Conservation (phyloP, 1,140 invertebrate species). For the Megathymus violae region DNA sequence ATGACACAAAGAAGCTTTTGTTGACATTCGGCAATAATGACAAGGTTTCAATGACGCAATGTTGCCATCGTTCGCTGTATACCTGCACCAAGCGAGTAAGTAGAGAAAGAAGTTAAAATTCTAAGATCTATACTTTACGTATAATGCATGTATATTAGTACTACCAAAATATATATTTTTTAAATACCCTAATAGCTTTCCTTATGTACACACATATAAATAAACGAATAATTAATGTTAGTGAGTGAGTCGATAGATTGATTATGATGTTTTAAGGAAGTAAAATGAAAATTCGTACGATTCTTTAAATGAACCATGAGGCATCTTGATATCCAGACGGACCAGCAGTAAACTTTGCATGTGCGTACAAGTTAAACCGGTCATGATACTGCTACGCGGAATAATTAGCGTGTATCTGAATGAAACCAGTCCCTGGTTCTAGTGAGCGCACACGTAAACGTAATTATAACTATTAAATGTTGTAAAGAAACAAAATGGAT, state of each 20-base stretch:
- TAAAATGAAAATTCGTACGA: no score
- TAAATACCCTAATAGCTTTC: no score
- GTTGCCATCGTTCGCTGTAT: conserved; percentile 31
- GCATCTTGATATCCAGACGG: no score
- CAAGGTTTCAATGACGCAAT: conserved; percentile 14
- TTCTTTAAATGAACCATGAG: no score
- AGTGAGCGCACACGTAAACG: neutral
- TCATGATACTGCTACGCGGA: conserved; percentile 10
- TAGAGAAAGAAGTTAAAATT: neutral
- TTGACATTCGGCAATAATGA: conserved; percentile 26
- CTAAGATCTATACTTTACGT: no score
- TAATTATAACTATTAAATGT: conserved; percentile 1
- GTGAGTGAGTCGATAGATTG: no score
- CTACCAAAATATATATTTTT: no score
- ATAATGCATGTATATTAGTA: no score
- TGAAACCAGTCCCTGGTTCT: conserved; percentile 3
- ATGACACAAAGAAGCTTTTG: conserved; percentile 35
- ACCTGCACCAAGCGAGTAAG: neutral
- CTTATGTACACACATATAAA: no score
- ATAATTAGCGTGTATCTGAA: conserved; percentile 29
- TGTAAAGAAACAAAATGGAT: no score
- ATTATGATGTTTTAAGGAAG: no score
- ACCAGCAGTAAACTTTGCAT: conserved; percentile 14
- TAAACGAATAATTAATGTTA: no score
- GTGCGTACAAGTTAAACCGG: conserved; percentile 39